Conservation (phyloP, 2,888 invertebrate species). For the Villa cingulata region DNA sequence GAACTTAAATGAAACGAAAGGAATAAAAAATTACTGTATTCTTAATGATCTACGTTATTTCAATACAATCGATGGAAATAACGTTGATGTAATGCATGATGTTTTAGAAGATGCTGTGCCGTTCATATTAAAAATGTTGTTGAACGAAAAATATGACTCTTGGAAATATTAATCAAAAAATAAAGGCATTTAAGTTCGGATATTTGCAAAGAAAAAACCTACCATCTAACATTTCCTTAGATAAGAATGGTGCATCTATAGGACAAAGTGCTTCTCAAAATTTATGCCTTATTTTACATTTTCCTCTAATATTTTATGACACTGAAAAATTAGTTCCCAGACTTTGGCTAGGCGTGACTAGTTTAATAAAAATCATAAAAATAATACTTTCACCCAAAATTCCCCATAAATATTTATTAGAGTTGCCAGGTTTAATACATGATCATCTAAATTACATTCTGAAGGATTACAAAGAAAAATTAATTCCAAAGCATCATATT, state of each 20-base stretch:
- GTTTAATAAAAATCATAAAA: not conserved
- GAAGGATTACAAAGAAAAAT: too few species aligned
- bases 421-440: too few species aligned
- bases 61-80: not conserved
- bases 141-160: not conserved
- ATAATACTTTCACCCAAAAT: not conserved
- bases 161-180: not conserved
- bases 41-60: not conserved
- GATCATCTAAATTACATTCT: too few species aligned
- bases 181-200: not conserved
- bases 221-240: not conserved
- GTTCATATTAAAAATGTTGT: constrained; percentile 1
- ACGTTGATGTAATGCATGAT: constrained; percentile 4
- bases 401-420: not conserved
- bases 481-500: not conserved
- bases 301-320: not conserved
- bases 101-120: constrained; percentile 3
- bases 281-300: not conserved
- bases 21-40: not conserved
- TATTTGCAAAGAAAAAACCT: not conserved
- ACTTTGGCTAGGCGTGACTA: not conserved
- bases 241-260: not conserved
- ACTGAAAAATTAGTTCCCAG: not conserved
- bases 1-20: too few species aligned
- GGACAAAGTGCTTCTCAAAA: not conserved